phyloP scores from a whole-genome alignment of 2,113 vertebrate species.

The Pterocles orientalis region DNA sequence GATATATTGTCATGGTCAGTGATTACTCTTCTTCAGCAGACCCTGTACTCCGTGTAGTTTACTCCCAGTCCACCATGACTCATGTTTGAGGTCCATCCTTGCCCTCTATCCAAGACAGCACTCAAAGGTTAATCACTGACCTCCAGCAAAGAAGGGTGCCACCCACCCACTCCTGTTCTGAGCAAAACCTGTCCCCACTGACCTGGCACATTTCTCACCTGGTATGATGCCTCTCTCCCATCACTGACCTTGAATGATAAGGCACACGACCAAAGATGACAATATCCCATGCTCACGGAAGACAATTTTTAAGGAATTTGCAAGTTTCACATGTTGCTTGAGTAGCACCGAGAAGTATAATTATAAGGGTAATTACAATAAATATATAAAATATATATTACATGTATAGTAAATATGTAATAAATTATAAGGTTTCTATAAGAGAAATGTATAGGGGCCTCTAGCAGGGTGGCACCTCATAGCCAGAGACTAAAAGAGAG shows the following conservation, averaged over 20 bases:
- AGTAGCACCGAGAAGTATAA: not conserved
- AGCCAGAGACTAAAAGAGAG: not conserved
- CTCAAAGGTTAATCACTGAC: not conserved
- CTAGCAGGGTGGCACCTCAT: not conserved
- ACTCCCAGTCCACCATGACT: not conserved
- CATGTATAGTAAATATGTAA: too few relatives aligned
- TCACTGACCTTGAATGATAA: not conserved
- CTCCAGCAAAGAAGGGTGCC: not conserved
- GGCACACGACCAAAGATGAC: not conserved
- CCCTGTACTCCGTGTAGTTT: not conserved
- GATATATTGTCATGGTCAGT: rapidly evolving
- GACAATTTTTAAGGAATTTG: not conserved
- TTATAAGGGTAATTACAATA: not conserved
- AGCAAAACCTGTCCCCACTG: not conserved
- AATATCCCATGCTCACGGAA: not conserved
- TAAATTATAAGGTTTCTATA: not conserved
- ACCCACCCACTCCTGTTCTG: not conserved
- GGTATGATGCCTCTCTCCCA: not conserved
- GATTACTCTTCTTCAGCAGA: not conserved
- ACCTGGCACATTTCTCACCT: not conserved
- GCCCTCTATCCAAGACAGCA: rapidly evolving
- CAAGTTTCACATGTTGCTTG: not conserved
- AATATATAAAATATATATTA: too few relatives aligned
- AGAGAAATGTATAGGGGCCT: not conserved
- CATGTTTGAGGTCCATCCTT: not conserved